Evolutionary conservation across 2,797 vertebrate species (phyloP), one percentile per base, ranked within the genome.

Genomic region (Smutsia temminckii): DNA sequence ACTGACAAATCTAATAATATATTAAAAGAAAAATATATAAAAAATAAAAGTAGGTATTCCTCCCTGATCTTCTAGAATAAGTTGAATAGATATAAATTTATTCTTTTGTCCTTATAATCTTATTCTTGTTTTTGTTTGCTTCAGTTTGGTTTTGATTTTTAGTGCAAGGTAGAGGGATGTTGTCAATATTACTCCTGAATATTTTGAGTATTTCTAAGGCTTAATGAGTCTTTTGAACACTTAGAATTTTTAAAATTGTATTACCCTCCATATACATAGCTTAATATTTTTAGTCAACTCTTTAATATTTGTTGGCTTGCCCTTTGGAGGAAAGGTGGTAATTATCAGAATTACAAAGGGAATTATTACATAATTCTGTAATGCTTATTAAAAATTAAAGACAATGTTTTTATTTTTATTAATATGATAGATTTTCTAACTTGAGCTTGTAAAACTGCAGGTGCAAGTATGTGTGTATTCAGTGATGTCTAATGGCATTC

Each of bases 381-480:
- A 69, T 78, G 89, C 84, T 87, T 93, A 81, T 96, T 96, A 97
- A 96, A 91, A 81, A 86, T 77, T 81, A 27, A 89, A 85, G 23
- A 68, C 63, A 89, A 37, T 93, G 77, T 83, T 95, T 78, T 87
- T 68, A 64, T 80, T 75, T 86, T 92, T 88, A 91, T 83, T 95
- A 93, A 86, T n/a, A 49, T 51, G 29, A 46, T 27, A 80, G 63
- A 18, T 89, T 93, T 94, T 92, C 69, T 81, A 68, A 88, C 32
- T 69, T 74, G 23, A 80, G 40, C 66, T 88, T 87, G 5, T 96
- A 94, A 95, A 96, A 78, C 29, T 68, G 64, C 97, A 97, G 95
- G 88, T 96, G 94, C 37, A 57, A 63, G 21, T 75, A 69, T 94
- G 69, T 78, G 78, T 63, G 51, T 80, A 32, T 34, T 94, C 21